A percentile compares a stretch with the other conserved stretches of the same genome.
Conservation (phyloP, 1,140 invertebrate genomes). For the Dendroctonus ponderosae region DNA sequence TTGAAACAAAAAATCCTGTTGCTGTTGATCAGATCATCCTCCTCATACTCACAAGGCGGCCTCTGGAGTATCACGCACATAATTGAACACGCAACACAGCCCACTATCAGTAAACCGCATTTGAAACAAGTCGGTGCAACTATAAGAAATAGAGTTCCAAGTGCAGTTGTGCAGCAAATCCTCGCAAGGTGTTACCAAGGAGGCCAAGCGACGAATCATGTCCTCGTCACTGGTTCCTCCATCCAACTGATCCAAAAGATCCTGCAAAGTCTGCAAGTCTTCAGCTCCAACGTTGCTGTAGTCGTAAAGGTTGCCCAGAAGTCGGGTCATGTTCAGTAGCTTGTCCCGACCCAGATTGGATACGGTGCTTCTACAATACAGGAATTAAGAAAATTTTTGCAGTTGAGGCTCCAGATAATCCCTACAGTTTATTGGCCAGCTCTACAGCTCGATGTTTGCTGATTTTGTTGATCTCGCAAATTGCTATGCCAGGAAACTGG, state of each 20-base stretch:
- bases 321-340: conserved; percentile 12
- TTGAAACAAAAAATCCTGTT: not conserved
- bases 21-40: not conserved
- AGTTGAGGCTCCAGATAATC: not conserved
- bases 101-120: conserved; percentile 55
- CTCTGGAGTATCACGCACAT: conserved; percentile 35
- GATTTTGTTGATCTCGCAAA: conserved; percentile 59
- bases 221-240: conserved; percentile 1
- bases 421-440: conserved; percentile 49
- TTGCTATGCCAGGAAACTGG: conserved; percentile 56
- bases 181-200: conserved; percentile 56
- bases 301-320: conserved; percentile 39
- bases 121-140: conserved; percentile 54
- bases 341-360: no score
- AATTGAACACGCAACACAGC: conserved; percentile 62
- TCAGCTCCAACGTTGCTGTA: conserved; percentile 18
- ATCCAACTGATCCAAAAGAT: conserved; percentile 30
- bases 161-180: conserved; percentile 53
- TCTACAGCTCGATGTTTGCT: conserved; percentile 48
- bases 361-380: no score
- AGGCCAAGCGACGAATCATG: conserved; percentile 36
- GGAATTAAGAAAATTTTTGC: no score
- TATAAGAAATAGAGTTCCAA: conserved; percentile 48
- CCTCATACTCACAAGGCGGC: conserved; percentile 4
- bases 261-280: conserved; percentile 27